Percentiles rank a stretch among this genome's conserved stretches.
Evolutionary conservation across 2,888 invertebrate species (phyloP).

Genomic region (Globia sparganii): DNA sequence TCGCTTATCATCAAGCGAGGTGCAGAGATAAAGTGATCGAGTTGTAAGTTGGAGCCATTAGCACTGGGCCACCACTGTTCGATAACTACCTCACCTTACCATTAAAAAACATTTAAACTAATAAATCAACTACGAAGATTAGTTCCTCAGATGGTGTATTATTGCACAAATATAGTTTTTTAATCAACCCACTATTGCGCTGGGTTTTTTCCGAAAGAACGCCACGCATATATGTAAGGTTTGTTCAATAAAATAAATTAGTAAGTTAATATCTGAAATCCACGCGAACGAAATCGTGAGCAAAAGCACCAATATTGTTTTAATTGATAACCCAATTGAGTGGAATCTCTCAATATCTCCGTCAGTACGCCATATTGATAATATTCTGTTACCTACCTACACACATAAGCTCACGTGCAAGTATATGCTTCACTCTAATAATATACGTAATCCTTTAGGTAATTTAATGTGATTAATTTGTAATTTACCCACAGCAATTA

Average conservation of each 20-base stretch:
- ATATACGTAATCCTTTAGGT: conserved; percentile 51
- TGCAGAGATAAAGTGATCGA: too few species aligned
- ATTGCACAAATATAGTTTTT: too few species aligned
- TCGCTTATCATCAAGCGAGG: too few species aligned
- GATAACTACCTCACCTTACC: too few species aligned
- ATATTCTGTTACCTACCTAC: neutral
- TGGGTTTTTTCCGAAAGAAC: too few species aligned
- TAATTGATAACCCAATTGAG: neutral
- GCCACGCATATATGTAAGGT: too few species aligned
- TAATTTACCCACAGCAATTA: conserved; percentile 53
- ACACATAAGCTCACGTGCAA: neutral
- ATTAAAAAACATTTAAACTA: too few species aligned
- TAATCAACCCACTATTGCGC: too few species aligned
- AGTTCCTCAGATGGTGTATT: too few species aligned
- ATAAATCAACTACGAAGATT: too few species aligned
- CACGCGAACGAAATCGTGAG: neutral
- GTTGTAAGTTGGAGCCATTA: too few species aligned
- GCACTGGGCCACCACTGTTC: too few species aligned
- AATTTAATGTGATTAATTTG: conserved; percentile 59
- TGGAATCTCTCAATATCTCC: conserved; percentile 17
- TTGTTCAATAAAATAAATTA: neutral
- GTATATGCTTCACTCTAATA: conserved; percentile 13
- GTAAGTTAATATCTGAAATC: neutral
- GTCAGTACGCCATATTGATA: neutral
- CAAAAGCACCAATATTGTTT: neutral